These are phyloP conservation scores for Drosophila nannoptera DNA, from an alignment of 1,140 invertebrate species.

Conservation along the genomic window DNA sequence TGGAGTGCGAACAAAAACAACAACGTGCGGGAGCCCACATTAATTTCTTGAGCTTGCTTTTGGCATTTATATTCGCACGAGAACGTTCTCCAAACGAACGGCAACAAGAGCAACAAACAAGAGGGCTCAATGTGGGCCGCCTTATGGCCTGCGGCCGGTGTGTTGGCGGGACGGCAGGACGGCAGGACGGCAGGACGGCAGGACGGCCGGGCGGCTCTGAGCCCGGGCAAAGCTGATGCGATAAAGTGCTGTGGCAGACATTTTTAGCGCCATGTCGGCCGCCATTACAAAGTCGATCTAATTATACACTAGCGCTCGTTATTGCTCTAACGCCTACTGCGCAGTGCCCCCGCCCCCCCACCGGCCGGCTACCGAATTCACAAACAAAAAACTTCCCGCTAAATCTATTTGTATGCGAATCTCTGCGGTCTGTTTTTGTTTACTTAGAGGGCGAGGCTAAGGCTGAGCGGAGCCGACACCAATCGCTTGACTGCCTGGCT, in stretches of 20 bases:
- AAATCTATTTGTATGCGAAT: slow-evolving; percentile 56
- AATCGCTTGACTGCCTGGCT: slow-evolving; percentile 34
- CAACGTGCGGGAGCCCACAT: slow-evolving; percentile 34
- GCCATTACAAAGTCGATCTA: slow-evolving; percentile 64
- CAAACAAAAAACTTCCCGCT: slow-evolving; percentile 24
- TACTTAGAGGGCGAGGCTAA: slow-evolving; percentile 13
- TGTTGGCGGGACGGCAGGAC: neutral
- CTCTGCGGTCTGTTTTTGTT: slow-evolving; percentile 46
- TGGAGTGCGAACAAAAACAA: slow-evolving; percentile 17
- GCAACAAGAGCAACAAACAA: slow-evolving; percentile 23
- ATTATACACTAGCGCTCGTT: slow-evolving; percentile 56
- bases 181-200: too few species aligned
- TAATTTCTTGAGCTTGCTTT: slow-evolving; percentile 52
- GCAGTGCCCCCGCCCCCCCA: neutral
- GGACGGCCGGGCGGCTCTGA: neutral
- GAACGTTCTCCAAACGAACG: slow-evolving; percentile 18
- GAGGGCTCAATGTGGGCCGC: slow-evolving; percentile 41
- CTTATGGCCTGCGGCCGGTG: slow-evolving; percentile 26
- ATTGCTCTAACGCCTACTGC: slow-evolving; percentile 35
- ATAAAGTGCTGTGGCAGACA: slow-evolving; percentile 60
- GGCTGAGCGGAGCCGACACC: slow-evolving; percentile 22
- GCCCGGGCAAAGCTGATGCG: slow-evolving; percentile 18
- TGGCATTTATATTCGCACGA: slow-evolving; percentile 51
- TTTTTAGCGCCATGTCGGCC: slow-evolving; percentile 60
- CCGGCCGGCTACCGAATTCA: neutral